Evolutionary conservation across 2,888 invertebrate genomes (phyloP).

Genomic region (Athalia cordata): DNA sequence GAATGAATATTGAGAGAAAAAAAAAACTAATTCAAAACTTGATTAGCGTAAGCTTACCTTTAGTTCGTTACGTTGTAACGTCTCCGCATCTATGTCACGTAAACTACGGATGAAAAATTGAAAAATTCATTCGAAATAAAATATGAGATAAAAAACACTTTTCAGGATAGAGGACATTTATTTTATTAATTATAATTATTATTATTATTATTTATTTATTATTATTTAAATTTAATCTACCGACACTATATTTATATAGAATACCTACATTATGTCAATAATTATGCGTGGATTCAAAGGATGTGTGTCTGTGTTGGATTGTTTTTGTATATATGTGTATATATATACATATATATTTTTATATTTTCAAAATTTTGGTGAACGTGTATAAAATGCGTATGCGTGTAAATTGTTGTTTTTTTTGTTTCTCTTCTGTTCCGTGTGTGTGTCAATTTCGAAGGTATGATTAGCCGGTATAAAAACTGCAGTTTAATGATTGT

Average conservation of each 20-base stretch:
- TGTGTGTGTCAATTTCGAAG: too few species aligned
- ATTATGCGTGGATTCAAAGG: constrained; percentile 72
- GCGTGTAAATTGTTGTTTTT: too few species aligned
- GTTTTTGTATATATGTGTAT: neutral
- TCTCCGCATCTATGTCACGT: neutral
- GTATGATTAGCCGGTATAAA: too few species aligned
- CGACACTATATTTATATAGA: constrained; percentile 51
- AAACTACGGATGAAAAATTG: neutral
- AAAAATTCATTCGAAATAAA: neutral
- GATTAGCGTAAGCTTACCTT: too few species aligned
- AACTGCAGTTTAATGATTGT: too few species aligned
- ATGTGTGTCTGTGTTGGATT: constrained; percentile 51
- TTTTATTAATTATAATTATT: constrained; percentile 58
- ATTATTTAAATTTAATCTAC: constrained; percentile 20
- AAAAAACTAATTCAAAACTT: too few species aligned
- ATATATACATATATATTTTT: neutral
- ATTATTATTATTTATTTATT: constrained; percentile 51
- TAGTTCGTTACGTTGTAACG: too few species aligned
- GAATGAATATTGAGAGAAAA: too few species aligned
- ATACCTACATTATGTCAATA: constrained; percentile 73
- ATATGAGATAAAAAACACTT: constrained; percentile 2
- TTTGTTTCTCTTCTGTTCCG: too few species aligned
- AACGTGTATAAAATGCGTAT: too few species aligned
- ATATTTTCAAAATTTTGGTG: neutral
- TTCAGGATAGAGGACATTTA: constrained; percentile 59